Percentiles rank a stretch among this genome's conserved stretches.
These are phyloP conservation scores for Laspeyria flexula DNA, from an alignment of 2,888 invertebrate genomes.

Conservation along the genomic window DNA sequence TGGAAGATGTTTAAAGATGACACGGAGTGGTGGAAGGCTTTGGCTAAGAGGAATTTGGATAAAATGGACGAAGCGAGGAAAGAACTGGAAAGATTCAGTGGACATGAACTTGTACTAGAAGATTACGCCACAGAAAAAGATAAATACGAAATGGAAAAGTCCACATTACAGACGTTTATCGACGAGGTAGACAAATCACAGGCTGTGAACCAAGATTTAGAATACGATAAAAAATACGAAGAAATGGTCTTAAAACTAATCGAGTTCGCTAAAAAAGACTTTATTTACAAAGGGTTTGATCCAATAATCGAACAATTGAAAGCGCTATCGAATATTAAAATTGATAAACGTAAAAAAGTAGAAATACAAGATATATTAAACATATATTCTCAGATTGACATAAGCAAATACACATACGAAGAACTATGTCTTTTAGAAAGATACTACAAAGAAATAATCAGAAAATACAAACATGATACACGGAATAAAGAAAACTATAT, in stretches of 20 bases:
- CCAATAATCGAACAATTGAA: conserved; percentile 77
- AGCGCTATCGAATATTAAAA: conserved; percentile 68
- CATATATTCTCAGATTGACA: conserved; percentile 75
- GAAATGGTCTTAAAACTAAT: conserved; percentile 79
- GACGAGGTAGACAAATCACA: conserved; percentile 77
- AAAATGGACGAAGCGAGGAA: conserved; percentile 79
- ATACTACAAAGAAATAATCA: conserved; percentile 79
- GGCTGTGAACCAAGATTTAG: conserved; percentile 69
- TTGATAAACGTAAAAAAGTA: conserved; percentile 70
- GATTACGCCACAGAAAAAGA: conserved; percentile 70
- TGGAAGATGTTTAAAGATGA: conserved; percentile 81
- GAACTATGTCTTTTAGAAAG: conserved; percentile 77
- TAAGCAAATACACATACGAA: conserved; percentile 77
- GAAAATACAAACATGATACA: conserved; percentile 64
- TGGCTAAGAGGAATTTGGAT: conserved; percentile 77
- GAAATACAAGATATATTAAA: conserved; percentile 75
- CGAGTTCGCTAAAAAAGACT: conserved; percentile 79
- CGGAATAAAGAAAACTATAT: conserved; percentile 64
- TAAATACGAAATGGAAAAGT: conserved; percentile 71
- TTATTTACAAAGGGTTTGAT: conserved; percentile 81
- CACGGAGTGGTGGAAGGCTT: conserved; percentile 79
- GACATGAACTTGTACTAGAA: conserved; percentile 74
- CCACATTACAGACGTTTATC: conserved; percentile 71
- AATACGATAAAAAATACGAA: conserved; percentile 79
- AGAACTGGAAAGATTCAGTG: conserved; percentile 78